Conservation (phyloP, 2,888 invertebrate genomes). For the Tetropium fuscum region DNA sequence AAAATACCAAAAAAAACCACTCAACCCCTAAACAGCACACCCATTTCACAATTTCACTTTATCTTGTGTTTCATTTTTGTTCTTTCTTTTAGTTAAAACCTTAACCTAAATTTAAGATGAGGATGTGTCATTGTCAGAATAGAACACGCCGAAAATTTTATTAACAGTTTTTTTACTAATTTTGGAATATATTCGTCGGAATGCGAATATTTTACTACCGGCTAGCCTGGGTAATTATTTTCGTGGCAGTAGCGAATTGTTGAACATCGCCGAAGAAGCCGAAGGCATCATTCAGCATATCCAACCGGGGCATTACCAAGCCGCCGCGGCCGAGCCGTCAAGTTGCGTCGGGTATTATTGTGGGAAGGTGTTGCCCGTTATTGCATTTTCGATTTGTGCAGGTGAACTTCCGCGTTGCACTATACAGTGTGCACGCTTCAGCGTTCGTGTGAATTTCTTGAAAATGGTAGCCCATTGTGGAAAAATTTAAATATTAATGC, state of each 20-base stretch:
- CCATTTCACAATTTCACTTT: too few species aligned
- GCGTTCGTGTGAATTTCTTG: constrained; percentile 27
- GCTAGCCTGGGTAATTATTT: too few species aligned
- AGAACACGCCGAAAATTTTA: too few species aligned
- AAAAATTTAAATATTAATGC: constrained; percentile 40
- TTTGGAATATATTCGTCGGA: too few species aligned
- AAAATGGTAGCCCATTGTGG: constrained; percentile 18
- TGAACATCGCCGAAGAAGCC: constrained; percentile 21
- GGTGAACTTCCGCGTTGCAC: constrained; percentile 33
- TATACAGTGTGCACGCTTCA: constrained; percentile 23
- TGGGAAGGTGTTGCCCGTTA: constrained; percentile 34
- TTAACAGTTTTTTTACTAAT: too few species aligned
- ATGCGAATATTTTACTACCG: too few species aligned
- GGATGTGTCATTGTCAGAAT: too few species aligned
- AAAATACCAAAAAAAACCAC: too few species aligned
- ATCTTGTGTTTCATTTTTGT: too few species aligned
- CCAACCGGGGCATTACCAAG: constrained; percentile 13
- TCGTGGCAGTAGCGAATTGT: constrained; percentile 4
- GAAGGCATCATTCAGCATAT: constrained; percentile 1
- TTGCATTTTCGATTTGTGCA: constrained; percentile 32
- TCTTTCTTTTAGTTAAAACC: too few species aligned
- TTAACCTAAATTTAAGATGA: too few species aligned
- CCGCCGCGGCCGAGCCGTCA: constrained; percentile 19
- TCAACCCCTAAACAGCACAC: too few species aligned
- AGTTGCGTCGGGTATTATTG: constrained; percentile 24